Evolutionary conservation across 2,113 vertebrate genomes (phyloP).

Genomic region (Henicopernis longicauda): DNA sequence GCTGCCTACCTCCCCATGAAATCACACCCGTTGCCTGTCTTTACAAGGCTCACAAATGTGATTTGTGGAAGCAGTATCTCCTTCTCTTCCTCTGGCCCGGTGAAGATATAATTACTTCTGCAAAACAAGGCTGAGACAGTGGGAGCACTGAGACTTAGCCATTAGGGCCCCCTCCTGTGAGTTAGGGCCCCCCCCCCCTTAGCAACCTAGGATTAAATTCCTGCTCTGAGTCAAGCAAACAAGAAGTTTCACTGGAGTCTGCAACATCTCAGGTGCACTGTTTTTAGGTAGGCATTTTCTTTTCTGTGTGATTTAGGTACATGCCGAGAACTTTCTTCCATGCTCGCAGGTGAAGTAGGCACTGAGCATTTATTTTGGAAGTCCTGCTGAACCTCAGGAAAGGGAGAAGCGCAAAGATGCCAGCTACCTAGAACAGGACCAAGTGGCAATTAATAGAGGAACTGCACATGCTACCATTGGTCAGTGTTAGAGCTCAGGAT

Average conservation of each 20-base stretch:
- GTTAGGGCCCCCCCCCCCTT: no score
- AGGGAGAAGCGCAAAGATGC: background rate
- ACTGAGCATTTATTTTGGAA: background rate
- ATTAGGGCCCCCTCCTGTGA: background rate
- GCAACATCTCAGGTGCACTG: background rate
- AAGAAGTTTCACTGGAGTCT: background rate
- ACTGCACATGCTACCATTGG: background rate
- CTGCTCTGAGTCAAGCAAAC: background rate
- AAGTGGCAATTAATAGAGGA: background rate
- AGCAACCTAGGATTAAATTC: background rate
- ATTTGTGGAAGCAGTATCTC: background rate
- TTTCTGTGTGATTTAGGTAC: background rate
- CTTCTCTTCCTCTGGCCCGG: background rate
- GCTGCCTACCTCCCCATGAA: background rate
- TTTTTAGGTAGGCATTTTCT: background rate
- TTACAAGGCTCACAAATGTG: background rate
- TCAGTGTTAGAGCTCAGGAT: background rate
- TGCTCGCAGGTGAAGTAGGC: background rate
- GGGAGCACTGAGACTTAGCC: background rate
- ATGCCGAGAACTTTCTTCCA: background rate
- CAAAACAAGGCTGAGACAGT: background rate
- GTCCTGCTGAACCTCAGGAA: background rate
- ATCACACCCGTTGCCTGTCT: background rate
- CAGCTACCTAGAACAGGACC: background rate
- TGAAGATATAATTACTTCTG: background rate